Conservation (phyloP, 2,888 invertebrate species). For the Brassicogethes aeneus region DNA sequence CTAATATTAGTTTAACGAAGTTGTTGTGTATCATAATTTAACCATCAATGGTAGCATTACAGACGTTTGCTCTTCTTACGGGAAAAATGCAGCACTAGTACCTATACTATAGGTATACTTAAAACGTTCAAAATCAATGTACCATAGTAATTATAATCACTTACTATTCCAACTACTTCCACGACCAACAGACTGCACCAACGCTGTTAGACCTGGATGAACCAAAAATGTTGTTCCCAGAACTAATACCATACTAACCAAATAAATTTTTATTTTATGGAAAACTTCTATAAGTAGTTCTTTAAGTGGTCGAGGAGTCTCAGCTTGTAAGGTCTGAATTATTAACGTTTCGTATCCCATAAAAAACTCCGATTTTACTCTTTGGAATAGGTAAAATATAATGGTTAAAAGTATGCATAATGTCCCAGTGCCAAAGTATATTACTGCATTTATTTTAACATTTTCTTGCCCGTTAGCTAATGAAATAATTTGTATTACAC, state of each 20-base stretch:
- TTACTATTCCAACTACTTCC: conserved; percentile 16
- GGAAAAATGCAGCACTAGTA: too few species aligned
- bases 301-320: conserved; percentile 4
- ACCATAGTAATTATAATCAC: too few species aligned
- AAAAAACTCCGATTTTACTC: conserved; percentile 9
- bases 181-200: conserved; percentile 10
- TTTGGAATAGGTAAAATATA: conserved; percentile 2
- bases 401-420: conserved; percentile 9
- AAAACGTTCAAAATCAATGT: too few species aligned
- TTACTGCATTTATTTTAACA: conserved; percentile 10
- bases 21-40: too few species aligned
- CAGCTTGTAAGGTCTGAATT: conserved; percentile 2
- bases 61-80: too few species aligned
- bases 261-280: conserved; percentile 9
- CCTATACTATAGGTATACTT: too few species aligned
- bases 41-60: too few species aligned
- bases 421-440: conserved; percentile 15
- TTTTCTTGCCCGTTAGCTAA: conserved; percentile 8
- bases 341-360: conserved; percentile 3
- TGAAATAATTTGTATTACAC: conserved; percentile 13
- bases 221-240: conserved; percentile 11
- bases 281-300: conserved; percentile 4
- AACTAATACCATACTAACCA: conserved; percentile 9
- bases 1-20: too few species aligned
- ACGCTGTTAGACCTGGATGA: conserved; percentile 15